Base-by-base conservation (phyloP, 1,140 invertebrate genomes). In the Drosophila lacteicornis region DNA sequence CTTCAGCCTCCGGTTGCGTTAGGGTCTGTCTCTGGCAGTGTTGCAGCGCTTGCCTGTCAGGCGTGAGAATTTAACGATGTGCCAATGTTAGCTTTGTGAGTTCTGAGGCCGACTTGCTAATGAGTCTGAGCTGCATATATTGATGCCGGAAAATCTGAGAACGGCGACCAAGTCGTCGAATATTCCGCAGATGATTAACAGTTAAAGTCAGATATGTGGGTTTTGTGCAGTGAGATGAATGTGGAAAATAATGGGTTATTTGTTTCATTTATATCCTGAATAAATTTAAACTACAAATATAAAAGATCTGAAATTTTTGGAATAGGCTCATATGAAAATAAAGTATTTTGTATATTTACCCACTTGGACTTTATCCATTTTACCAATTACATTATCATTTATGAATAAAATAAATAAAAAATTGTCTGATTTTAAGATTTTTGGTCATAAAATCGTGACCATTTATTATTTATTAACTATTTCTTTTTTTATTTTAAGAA, bases 1-100 rank as follows among this genome's bases (percentile, higher is more conserved):
- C 27, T 38, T 36, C 27, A 46, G 61, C 63, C 53, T 22, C 27
- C 2, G 49, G 60, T 56, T 71, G 62, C 60, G 42, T 46, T 46
- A 59, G 67, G 73, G 67, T 45, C 68, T 83, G 74, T 85, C 78
- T 80, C 60, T 66, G 77, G 33, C 56, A 78, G 75, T 27, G 46
- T 66, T 61, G 62, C 53, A 56, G 53, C 38, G 38, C 27, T 75
- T 30, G 50, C 63, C 62, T 77, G 38, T 79, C 83, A 82, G 80
- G 83, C 82, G 82, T 86, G 49, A 79, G 66, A 86, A 82, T 86
- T 86, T 86, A 86, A 86, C 75, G 83, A 86, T 79, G 83, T 86
- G 74, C 79, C 73, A 80, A 80, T 56, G 50, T 27, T 22, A n/a
- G 69, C 55, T 55, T 38, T 57, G 62, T 59, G 27, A 55, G 36